A percentile compares a stretch with the other conserved stretches of the same genome.
Evolutionary conservation across 2,797 vertebrate genomes (phyloP).

Genomic region (Mallotus villosus): DNA sequence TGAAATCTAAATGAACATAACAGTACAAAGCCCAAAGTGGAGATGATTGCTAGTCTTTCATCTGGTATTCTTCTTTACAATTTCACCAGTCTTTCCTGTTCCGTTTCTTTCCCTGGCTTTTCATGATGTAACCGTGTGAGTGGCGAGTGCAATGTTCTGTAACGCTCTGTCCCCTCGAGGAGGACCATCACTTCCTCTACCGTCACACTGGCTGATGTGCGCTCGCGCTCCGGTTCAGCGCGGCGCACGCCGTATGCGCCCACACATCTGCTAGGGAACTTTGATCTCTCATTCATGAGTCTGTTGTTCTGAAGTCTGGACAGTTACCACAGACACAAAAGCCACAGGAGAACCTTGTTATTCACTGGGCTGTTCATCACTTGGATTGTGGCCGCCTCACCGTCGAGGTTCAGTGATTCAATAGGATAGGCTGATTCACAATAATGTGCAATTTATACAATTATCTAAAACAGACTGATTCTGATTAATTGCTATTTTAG

Average conservation of each 20-base stretch:
- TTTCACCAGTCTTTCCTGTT: constrained; percentile 36
- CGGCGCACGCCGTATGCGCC: neutral
- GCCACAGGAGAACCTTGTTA: neutral
- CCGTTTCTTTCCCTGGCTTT: constrained; percentile 29
- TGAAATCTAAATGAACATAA: constrained; percentile 25
- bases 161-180: constrained; percentile 36
- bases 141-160: constrained; percentile 51
- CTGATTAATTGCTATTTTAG: too few species aligned
- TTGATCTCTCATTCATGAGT: constrained; percentile 15
- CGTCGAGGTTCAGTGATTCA: too few species aligned
- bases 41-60: constrained; percentile 45
- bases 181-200: constrained; percentile 30
- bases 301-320: constrained; percentile 9
- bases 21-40: neutral
- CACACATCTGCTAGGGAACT: constrained; percentile 36
- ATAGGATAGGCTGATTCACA: too few species aligned
- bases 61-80: constrained; percentile 13
- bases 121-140: constrained; percentile 54
- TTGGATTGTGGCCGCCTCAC: too few species aligned
- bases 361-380: neutral
- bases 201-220: constrained; percentile 26
- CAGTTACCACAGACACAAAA: neutral
- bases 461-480: too few species aligned
- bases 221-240: constrained; percentile 35
- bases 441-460: too few species aligned